phyloP scores from a whole-genome alignment of 2,113 vertebrate species.

The Podilymbus podiceps region DNA sequence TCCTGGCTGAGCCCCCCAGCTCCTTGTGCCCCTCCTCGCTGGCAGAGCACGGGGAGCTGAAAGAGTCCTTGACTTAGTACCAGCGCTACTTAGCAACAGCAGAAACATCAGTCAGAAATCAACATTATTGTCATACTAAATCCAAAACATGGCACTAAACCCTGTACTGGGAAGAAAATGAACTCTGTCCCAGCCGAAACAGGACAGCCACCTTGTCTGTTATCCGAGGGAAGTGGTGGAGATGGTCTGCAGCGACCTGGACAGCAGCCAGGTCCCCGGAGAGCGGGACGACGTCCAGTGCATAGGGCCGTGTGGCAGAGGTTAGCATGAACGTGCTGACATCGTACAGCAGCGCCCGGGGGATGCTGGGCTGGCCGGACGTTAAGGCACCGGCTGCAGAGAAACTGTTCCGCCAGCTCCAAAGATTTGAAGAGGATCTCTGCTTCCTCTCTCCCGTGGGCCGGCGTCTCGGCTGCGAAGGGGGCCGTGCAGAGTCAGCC shows the following conservation, averaged over 20 bases:
- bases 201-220: neutral
- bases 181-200: too few relatives aligned
- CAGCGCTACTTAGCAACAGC: too few relatives aligned
- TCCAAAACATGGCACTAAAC: too few relatives aligned
- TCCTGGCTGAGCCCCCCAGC: too few relatives aligned
- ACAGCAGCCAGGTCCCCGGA: neutral
- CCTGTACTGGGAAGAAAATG: too few relatives aligned
- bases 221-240: neutral
- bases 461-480: neutral
- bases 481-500: neutral
- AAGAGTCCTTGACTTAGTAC: too few relatives aligned
- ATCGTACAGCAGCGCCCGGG: accelerated
- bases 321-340: neutral
- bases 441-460: neutral
- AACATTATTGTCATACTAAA: too few relatives aligned
- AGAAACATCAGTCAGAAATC: too few relatives aligned
- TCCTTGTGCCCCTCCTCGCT: too few relatives aligned
- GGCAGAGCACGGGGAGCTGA: too few relatives aligned
- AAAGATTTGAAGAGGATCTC: neutral
- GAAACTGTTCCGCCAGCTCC: neutral
- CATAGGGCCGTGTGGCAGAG: accelerated
- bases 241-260: neutral
- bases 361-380: neutral
- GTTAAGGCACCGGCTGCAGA: neutral
- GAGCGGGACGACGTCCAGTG: accelerated